These are phyloP conservation scores for Isurus oxyrinchus DNA, from an alignment of 2,113 vertebrate genomes.

Conservation along the genomic window DNA sequence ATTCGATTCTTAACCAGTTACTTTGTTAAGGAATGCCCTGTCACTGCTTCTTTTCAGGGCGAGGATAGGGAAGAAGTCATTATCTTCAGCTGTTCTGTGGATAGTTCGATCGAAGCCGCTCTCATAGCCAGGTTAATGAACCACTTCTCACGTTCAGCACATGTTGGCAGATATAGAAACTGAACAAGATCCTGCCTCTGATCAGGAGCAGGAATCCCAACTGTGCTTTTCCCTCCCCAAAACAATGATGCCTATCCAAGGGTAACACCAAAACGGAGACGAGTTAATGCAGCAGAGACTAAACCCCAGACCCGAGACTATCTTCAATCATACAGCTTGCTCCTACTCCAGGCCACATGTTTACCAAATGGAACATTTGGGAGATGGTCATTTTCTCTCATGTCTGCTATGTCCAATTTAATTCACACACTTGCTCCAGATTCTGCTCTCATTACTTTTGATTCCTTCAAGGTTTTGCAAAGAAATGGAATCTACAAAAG, in stretches of 20 bases:
- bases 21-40: not conserved
- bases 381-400: not conserved
- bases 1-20: not conserved
- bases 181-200: too few relatives aligned
- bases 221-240: not conserved
- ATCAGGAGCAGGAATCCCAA: not conserved
- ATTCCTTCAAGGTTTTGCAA: not conserved
- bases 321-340: too few relatives aligned
- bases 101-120: not conserved
- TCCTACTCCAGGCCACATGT: not conserved
- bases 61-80: not conserved
- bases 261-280: not conserved
- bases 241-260: not conserved
- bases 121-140: not conserved
- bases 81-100: not conserved
- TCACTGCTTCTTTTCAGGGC: not conserved
- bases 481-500: not conserved
- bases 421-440: not conserved
- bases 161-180: not conserved
- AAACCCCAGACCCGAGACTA: not conserved
- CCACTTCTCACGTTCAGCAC: not conserved
- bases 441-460: not conserved
- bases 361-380: not conserved
- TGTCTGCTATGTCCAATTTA: not conserved
- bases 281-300: not conserved